Evolutionary conservation across 2,797 vertebrate species (phyloP).

Genomic region (Enteromius afrohamiltoni): DNA sequence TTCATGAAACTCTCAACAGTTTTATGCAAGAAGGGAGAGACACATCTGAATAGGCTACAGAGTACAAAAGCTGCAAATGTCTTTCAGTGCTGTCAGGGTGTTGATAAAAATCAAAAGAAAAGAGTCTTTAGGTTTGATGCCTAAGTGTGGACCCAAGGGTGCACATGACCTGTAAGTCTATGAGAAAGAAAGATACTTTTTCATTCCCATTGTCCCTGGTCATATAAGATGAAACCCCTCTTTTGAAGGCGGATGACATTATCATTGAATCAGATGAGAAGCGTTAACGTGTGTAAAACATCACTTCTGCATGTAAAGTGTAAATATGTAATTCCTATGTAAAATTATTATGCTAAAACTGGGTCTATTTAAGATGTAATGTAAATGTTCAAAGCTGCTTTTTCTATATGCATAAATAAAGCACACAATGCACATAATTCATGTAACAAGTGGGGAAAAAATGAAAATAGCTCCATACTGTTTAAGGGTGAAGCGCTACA

Average conservation of each 20-base stretch:
- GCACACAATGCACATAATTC: background rate
- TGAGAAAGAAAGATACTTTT: background rate
- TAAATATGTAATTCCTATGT: background rate
- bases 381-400: background rate
- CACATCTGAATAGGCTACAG: slow-evolving; percentile 59
- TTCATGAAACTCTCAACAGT: slow-evolving; percentile 14
- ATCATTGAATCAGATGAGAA: background rate
- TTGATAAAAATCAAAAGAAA: slow-evolving; percentile 66
- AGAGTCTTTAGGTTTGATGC: slow-evolving; percentile 52
- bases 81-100: slow-evolving; percentile 71
- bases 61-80: slow-evolving; percentile 67
- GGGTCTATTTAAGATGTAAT: background rate
- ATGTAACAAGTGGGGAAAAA: background rate
- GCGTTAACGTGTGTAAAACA: background rate
- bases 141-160: slow-evolving; percentile 51
- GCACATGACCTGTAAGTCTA: background rate
- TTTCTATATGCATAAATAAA: background rate
- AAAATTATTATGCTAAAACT: background rate
- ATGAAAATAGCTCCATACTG: background rate
- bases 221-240: background rate
- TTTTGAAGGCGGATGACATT: background rate
- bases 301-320: background rate
- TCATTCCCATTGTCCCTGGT: slow-evolving; percentile 1
- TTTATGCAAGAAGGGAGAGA: slow-evolving; percentile 52
- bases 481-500: slow-evolving; percentile 1